These are phyloP conservation scores for Crax fasciolata DNA, from an alignment of 2,797 vertebrate species.

Conservation along the genomic window DNA sequence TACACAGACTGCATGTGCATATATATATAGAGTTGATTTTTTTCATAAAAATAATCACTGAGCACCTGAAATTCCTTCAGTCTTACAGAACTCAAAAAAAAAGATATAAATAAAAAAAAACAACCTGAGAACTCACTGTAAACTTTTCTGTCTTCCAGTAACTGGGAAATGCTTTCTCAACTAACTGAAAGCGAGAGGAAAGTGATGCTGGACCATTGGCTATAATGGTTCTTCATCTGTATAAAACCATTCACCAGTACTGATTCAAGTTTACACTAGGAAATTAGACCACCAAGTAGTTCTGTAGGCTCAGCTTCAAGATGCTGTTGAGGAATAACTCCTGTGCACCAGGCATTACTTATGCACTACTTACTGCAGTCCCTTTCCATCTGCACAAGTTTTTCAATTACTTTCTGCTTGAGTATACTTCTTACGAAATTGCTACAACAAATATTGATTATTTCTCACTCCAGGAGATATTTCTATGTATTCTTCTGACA, in stretches of 20 bases:
- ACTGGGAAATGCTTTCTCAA: neutral
- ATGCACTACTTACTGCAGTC: neutral
- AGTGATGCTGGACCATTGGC: neutral
- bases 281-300: neutral
- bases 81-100: neutral
- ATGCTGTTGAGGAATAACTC: neutral
- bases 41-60: neutral
- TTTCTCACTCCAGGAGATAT: neutral
- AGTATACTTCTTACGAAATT: neutral
- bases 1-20: neutral
- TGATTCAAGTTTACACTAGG: neutral
- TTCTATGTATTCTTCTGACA: neutral
- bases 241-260: fast-evolving
- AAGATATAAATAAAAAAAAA: neutral
- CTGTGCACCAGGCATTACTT: neutral
- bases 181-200: neutral
- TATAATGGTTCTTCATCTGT: neutral
- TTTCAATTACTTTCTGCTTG: neutral
- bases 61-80: neutral
- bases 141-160: neutral
- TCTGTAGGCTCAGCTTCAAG: neutral
- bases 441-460: neutral
- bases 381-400: neutral
- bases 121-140: neutral
- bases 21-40: neutral